These are phyloP conservation scores for Aproaerema taeniolella DNA, from an alignment of 2,888 invertebrate species.

Conservation along the genomic window DNA sequence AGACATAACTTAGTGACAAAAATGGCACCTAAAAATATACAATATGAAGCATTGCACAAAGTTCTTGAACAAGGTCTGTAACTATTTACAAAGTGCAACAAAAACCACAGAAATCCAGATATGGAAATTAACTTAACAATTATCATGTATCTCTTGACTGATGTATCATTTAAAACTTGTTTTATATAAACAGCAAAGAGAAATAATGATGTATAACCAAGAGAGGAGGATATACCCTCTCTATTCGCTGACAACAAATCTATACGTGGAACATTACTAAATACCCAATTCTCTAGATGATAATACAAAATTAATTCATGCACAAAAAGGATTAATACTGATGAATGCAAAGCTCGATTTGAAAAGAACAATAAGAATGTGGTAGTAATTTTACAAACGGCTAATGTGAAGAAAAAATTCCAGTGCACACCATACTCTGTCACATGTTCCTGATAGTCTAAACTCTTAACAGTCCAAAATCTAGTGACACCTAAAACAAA, in stretches of 20 bases:
- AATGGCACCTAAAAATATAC: slow-evolving; percentile 84
- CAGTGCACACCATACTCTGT: slow-evolving; percentile 98
- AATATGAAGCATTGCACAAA: slow-evolving; percentile 89
- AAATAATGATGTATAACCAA: slow-evolving; percentile 92
- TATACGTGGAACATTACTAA: slow-evolving; percentile 74
- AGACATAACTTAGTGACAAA: slow-evolving; percentile 74
- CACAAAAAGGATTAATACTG: slow-evolving; percentile 71
- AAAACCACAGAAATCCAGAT: slow-evolving; percentile 46
- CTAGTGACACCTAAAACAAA: slow-evolving; percentile 80
- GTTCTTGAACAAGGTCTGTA: slow-evolving; percentile 84
- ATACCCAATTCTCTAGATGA: slow-evolving; percentile 84
- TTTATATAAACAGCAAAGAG: slow-evolving; percentile 84
- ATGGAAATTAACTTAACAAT: slow-evolving; percentile 29
- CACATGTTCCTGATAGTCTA: slow-evolving; percentile 91
- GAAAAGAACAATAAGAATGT: slow-evolving; percentile 77
- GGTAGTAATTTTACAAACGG: slow-evolving; percentile 86
- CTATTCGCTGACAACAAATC: slow-evolving; percentile 88
- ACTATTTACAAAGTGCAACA: slow-evolving; percentile 62
- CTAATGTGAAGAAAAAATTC: slow-evolving; percentile 98
- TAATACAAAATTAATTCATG: slow-evolving; percentile 82
- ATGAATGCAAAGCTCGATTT: slow-evolving; percentile 70
- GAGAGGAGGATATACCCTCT: slow-evolving; percentile 91
- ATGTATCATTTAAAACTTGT: slow-evolving; percentile 59
- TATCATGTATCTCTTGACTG: slow-evolving; percentile 25
- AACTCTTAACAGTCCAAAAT: slow-evolving; percentile 75